phyloP scores from a whole-genome alignment of 2,797 vertebrate species.

The Chaunax sp. region DNA sequence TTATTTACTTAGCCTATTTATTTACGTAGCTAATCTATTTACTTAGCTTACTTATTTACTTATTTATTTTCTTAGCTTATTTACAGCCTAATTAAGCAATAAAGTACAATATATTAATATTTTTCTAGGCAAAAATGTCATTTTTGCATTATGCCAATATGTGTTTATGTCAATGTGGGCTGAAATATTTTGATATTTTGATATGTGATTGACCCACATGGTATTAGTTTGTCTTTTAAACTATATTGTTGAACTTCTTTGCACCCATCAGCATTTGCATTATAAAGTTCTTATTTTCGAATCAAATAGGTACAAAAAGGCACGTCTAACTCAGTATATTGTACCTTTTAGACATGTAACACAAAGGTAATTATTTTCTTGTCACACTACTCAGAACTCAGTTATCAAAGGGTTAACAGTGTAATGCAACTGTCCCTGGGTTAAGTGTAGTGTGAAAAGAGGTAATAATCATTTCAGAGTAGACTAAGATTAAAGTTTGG shows the following conservation, averaged over 20 bases:
- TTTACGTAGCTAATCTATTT: too few species aligned
- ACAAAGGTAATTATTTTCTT: constrained; percentile 41
- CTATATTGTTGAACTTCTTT: neutral
- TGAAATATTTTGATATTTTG: neutral
- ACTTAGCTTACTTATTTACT: too few species aligned
- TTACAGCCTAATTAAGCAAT: neutral
- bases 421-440: constrained; percentile 65
- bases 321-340: constrained; percentile 2
- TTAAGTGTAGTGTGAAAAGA: constrained; percentile 77
- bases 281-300: neutral
- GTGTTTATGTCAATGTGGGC: neutral
- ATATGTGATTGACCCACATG: neutral
- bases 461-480: constrained; percentile 74
- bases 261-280: neutral
- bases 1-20: too few species aligned
- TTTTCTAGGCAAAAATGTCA: too few species aligned
- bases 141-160: neutral
- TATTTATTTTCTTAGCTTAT: too few species aligned
- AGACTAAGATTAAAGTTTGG: constrained; percentile 71
- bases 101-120: neutral
- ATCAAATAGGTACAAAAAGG: too few species aligned
- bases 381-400: constrained; percentile 35
- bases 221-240: neutral
- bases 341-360: neutral
- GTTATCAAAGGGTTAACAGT: constrained; percentile 62